Evolutionary conservation across 2,113 vertebrate genomes (phyloP), one percentile per base, ranked within the genome.

Genomic region (Nibea coibor): DNA sequence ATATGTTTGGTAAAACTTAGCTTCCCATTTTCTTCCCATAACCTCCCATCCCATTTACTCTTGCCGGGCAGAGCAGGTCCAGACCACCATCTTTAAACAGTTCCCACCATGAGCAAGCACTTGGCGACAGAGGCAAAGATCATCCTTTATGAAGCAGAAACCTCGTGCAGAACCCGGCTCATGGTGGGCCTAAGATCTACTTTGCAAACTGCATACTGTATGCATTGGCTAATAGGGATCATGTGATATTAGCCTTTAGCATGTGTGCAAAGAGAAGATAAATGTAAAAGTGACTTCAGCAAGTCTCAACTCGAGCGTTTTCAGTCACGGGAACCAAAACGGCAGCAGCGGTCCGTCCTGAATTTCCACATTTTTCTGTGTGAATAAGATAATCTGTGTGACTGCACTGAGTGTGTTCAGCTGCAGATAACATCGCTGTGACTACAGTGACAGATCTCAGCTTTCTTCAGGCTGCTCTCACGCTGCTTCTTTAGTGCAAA

Each of bases 361-460:
- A 58, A 45, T 53, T 4, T 72, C 74, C 15, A 67, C 61, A 66
- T 82, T 31, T 66, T 35, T 22, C 51, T 26, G 26, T n/a, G n/a
- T 47, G 31, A 35, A 8, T 20, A 2, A 39, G 28, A 50, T 20
- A 0, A 26, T 39, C 19, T 54, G 0, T 26, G 54, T 4, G 10
- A 5, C 75, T 6, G 64, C 28, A 22, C 11, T 35, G 35, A 35
- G 48, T 20, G 20, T 8, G 20, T 50, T 22, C 31, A 8, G 31
- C 24, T 4, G 4, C 50, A 28, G 74, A 66, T 58, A 4, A 11
- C 28, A 50, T 53, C 43, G 2, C 48, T 17, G 11, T 17, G 16
- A 62, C 35, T 3, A 0, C 10, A 20, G 9, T n/a, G 43, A 59
- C 61, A 59, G 59, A 24, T 48, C 5, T 35, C 39, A 2, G 57